Base-by-base conservation (phyloP, 1,140 invertebrate genomes). In the Drosophila pandora region DNA sequence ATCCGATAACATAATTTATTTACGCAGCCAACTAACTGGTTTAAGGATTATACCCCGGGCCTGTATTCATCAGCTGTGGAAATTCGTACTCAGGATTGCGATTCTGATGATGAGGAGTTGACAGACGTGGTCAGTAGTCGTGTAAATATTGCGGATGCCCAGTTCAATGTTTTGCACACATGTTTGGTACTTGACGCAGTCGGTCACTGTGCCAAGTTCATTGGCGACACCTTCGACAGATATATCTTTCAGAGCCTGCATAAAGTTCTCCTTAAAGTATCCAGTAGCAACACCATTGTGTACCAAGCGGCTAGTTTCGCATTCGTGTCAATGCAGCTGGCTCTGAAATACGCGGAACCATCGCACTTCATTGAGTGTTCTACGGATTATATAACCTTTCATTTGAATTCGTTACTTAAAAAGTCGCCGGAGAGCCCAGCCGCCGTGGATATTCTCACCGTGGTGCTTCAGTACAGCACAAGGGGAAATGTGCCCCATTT, bases 321-420 rank as follows among this genome's bases (percentile, higher is more conserved):
- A 30, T 90, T 94, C 3, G 76, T 92, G n/a, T 90, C 90, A 22
- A 92, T 94, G 58, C 92, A 93, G 23, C 64, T 92, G 52, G 90
- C 93, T 0, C 84, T 92, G 23, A 90, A 90, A 9, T 89, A 91
- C 39, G 60, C 84, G 12, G 83, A 90, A 12, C 88, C 93, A 0
- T 83, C 91, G 5, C 88, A 92, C 39, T 90, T 94, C 2, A 77
- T 94, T 37, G 84, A 91, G 62, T 75, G 76, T 2, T 94, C 94
- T 60, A 90, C 93, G 1, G 94, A 94, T 77, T 94, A 94, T 49
- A 90, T 94, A 25, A 92, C 93, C 4, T 93, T 93, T 67, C 93
- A 94, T 64, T 89, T 94, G 0, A 93, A 92, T 10, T 67, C 93
- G 1, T 91, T 93, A 73, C 90, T 94, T 12, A 92, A 91, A 6